Evolutionary conservation across 2,888 invertebrate genomes (phyloP).

Genomic region (Synergus gifuensis): DNA sequence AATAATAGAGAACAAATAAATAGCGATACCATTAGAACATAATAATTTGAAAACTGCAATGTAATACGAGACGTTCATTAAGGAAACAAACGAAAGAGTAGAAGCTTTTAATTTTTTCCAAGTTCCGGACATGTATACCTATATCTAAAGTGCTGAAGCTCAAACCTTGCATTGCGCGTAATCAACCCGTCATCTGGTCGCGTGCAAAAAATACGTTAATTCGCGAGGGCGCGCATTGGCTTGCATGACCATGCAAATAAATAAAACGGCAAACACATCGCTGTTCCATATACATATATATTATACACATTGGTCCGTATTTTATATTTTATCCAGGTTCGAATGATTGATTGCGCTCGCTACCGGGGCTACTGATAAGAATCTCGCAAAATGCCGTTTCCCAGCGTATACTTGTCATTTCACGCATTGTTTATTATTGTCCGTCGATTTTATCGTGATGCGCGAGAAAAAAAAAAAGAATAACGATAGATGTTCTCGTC

Average conservation of each 20-base stretch:
- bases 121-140: constrained; percentile 4
- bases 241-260: constrained; percentile 76
- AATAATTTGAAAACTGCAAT: background rate
- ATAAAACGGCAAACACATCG: constrained; percentile 70
- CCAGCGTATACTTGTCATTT: constrained; percentile 72
- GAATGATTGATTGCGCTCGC: constrained; percentile 74
- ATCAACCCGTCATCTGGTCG: constrained; percentile 71
- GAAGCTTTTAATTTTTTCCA: constrained; percentile 25
- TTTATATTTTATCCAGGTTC: constrained; percentile 75
- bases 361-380: constrained; percentile 64
- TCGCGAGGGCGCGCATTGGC: constrained; percentile 64
- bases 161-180: constrained; percentile 57
- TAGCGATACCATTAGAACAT: background rate
- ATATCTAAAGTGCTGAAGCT: constrained; percentile 25
- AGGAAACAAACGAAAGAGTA: constrained; percentile 32
- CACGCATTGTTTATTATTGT: constrained; percentile 77
- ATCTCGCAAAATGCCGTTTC: constrained; percentile 73
- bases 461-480: constrained; percentile 55
- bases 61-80: constrained; percentile 19
- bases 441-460: constrained; percentile 73
- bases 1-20: background rate
- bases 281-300: constrained; percentile 45
- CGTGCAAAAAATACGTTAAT: constrained; percentile 76
- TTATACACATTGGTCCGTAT: constrained; percentile 67
- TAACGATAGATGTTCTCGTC: constrained; percentile 37